These are phyloP conservation scores for Corythoichthys intestinalis DNA, from an alignment of 2,113 vertebrate species.

Conservation along the genomic window DNA sequence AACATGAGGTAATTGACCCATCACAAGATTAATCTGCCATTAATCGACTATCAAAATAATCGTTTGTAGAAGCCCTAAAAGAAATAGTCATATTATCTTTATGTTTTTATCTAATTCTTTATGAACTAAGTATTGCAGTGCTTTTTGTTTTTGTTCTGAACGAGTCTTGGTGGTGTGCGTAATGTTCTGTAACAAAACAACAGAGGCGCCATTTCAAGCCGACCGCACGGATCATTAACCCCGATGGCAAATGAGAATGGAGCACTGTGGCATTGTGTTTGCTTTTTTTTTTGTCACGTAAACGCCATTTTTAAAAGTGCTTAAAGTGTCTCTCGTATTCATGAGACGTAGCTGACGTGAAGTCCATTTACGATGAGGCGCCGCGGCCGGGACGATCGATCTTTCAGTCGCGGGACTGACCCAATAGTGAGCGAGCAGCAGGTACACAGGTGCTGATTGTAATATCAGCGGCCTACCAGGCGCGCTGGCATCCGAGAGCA, in stretches of 20 bases:
- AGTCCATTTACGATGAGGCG: neutral
- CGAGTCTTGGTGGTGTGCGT: slow-evolving; percentile 79
- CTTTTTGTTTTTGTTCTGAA: slow-evolving; percentile 76
- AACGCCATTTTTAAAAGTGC: neutral
- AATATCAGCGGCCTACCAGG: slow-evolving; percentile 71
- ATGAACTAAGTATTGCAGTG: neutral
- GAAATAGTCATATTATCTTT: too few relatives aligned
- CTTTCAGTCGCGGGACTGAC: slow-evolving; percentile 46
- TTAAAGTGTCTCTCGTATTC: neutral
- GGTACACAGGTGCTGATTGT: slow-evolving; percentile 73
- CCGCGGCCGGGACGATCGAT: neutral
- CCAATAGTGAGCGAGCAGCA: slow-evolving; percentile 61
- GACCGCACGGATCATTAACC: slow-evolving; percentile 93
- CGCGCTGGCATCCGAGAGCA: slow-evolving; percentile 72
- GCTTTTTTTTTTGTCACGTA: neutral
- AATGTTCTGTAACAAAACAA: slow-evolving; percentile 73
- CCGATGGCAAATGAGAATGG: slow-evolving; percentile 79
- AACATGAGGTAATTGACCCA: too few relatives aligned
- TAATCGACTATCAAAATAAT: too few relatives aligned
- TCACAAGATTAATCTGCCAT: too few relatives aligned
- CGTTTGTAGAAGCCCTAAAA: too few relatives aligned
- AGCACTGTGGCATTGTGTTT: slow-evolving; percentile 75
- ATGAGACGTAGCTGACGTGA: neutral
- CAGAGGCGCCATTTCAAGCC: slow-evolving; percentile 87
- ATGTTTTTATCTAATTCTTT: neutral